These are phyloP conservation scores for Pachypanchax playfairii DNA, from an alignment of 2,113 vertebrate species.

Conservation along the genomic window DNA sequence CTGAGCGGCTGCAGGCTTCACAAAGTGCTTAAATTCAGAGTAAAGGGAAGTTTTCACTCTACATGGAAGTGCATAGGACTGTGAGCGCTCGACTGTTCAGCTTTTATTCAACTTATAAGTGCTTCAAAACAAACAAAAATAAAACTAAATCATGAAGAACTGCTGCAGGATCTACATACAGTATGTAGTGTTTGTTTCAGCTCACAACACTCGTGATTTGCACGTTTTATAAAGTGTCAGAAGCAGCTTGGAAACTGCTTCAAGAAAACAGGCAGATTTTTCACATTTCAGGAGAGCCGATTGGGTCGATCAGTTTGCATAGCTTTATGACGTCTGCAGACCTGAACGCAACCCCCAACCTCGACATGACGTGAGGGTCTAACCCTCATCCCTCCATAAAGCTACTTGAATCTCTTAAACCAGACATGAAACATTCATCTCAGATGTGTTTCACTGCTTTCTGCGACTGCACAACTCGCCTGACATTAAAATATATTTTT, in stretches of 20 bases:
- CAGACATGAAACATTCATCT: not conserved
- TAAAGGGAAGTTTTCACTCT: constrained; percentile 18
- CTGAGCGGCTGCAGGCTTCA: constrained; percentile 32
- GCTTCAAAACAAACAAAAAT: constrained; percentile 28
- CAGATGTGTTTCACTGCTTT: too few species aligned
- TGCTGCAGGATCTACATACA: not conserved
- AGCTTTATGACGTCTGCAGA: constrained; percentile 54
- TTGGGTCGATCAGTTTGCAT: constrained; percentile 61
- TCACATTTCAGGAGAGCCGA: constrained; percentile 59
- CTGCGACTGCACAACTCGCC: not conserved
- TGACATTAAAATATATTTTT: constrained; percentile 4
- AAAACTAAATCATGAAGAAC: constrained; percentile 8
- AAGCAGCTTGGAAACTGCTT: constrained; percentile 9
- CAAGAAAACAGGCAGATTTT: constrained; percentile 26
- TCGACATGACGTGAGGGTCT: too few species aligned
- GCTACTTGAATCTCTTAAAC: too few species aligned
- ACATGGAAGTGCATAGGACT: constrained; percentile 50
- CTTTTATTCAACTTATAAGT: constrained; percentile 42
- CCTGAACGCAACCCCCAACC: too few species aligned
- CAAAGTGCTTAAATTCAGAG: constrained; percentile 63
- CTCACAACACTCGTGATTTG: constrained; percentile 34
- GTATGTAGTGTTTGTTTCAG: constrained; percentile 3
- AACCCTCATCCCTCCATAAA: constrained; percentile 10
- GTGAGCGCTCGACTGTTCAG: constrained; percentile 53
- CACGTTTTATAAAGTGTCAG: constrained; percentile 19